These are phyloP conservation scores for Serrognathus titanus DNA, from an alignment of 2,888 invertebrate genomes.

Conservation along the genomic window DNA sequence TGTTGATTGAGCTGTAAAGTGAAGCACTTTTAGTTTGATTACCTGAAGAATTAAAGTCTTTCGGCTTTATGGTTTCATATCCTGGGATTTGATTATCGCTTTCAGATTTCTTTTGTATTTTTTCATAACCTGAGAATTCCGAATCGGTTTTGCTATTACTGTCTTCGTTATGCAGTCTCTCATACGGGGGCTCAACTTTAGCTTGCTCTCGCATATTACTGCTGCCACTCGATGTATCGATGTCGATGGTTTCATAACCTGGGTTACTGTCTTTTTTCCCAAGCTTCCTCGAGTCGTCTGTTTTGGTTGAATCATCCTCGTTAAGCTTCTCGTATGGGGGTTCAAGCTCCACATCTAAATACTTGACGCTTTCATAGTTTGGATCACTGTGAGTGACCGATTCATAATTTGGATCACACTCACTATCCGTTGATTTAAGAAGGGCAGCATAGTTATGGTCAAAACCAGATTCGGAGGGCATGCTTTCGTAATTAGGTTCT, in stretches of 20 bases:
- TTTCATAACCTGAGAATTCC: constrained; percentile 35
- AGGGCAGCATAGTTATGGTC: constrained; percentile 60
- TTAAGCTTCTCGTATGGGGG: constrained; percentile 63
- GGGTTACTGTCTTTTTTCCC: constrained; percentile 8
- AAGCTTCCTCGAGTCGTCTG: constrained; percentile 23
- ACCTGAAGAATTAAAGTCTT: not conserved
- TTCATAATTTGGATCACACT: constrained; percentile 69
- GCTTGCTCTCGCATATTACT: constrained; percentile 1
- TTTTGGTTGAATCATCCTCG: constrained; percentile 33
- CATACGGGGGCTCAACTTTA: constrained; percentile 64
- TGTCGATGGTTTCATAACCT: constrained; percentile 21
- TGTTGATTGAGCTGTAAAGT: constrained; percentile 61
- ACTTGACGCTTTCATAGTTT: constrained; percentile 79
- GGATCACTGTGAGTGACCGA: constrained; percentile 68
- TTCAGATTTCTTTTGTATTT: constrained; percentile 23
- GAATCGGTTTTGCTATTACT: constrained; percentile 35
- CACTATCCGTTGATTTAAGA: constrained; percentile 58
- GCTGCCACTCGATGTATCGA: constrained; percentile 16
- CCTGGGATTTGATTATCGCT: constrained; percentile 6
- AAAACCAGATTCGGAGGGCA: constrained; percentile 51
- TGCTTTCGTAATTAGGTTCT: constrained; percentile 76
- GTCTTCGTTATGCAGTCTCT: constrained; percentile 50
- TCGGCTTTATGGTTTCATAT: constrained; percentile 16
- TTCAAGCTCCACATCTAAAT: constrained; percentile 63
- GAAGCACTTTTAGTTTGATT: constrained; percentile 47